Conservation (phyloP, 2,113 vertebrate species). For the Natator depressus region DNA sequence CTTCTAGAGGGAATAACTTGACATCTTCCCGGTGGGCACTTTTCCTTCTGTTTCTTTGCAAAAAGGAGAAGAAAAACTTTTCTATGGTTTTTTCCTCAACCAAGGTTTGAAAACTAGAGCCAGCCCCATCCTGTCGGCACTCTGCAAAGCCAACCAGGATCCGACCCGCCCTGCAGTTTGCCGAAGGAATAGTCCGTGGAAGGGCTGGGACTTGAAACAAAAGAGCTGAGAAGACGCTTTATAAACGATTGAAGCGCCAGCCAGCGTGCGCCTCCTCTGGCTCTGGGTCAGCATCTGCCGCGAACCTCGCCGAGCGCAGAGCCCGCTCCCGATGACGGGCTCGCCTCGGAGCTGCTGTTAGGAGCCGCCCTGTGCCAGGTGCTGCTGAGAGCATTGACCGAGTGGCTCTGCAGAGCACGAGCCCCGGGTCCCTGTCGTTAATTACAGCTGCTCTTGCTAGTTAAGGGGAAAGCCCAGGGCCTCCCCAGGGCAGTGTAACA, state of each 20-base stretch:
- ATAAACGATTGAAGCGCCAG: background rate
- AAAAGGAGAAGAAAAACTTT: background rate
- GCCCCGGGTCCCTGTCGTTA: background rate
- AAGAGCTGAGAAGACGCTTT: background rate
- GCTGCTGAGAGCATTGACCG: background rate
- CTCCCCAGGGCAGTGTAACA: no score
- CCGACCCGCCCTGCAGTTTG: background rate
- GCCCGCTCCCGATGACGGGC: no score
- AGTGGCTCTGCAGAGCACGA: background rate
- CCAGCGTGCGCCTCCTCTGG: background rate
- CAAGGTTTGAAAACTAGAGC: background rate
- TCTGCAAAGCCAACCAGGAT: background rate
- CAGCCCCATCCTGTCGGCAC: background rate
- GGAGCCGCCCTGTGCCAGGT: background rate
- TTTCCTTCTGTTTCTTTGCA: background rate
- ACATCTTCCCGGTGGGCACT: background rate
- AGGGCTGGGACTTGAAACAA: background rate
- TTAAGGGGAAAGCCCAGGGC: no score
- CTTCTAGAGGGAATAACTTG: constrained; percentile 43
- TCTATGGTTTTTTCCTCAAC: background rate
- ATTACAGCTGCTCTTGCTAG: background rate
- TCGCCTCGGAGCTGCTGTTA: background rate
- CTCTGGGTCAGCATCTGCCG: background rate
- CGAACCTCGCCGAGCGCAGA: no score
- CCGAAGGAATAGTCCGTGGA: background rate